A percentile compares a stretch with the other conserved stretches of the same genome.
phyloP scores from a whole-genome alignment of 1,140 invertebrate genomes.

The Araneus ventricosus region DNA sequence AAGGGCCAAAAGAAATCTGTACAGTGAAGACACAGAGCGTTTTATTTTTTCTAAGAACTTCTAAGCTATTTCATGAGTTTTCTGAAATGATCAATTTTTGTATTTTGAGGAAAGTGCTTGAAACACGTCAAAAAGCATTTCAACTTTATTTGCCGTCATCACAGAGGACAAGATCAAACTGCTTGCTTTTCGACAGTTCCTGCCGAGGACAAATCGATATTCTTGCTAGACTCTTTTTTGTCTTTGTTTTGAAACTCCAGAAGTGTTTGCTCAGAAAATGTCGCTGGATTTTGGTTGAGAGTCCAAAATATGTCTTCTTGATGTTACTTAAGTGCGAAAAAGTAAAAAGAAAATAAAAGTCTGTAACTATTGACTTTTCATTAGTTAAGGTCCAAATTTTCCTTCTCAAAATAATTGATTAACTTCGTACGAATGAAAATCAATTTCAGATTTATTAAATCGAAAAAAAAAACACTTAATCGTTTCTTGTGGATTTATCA shows the following conservation, averaged over 20 bases:
- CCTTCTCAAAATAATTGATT: no score
- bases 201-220: not conserved
- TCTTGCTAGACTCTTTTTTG: not conserved
- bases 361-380: no score
- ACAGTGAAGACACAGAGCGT: not conserved
- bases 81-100: not conserved
- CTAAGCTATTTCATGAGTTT: not conserved
- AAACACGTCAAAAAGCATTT: slow-evolving; percentile 1
- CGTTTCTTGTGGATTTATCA: no score
- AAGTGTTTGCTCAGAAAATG: not conserved
- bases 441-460: no score
- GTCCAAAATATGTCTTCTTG: no score
- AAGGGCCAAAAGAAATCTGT: no score
- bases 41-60: not conserved
- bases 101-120: not conserved
- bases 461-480: no score
- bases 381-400: no score
- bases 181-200: not conserved
- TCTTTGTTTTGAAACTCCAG: not conserved
- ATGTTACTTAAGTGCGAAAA: no score
- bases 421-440: no score
- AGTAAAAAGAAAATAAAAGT: no score
- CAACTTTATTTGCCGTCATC: not conserved
- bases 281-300: no score
- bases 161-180: not conserved